Evolutionary conservation across 2,888 invertebrate species (phyloP).

Genomic region (Philaethria dido): DNA sequence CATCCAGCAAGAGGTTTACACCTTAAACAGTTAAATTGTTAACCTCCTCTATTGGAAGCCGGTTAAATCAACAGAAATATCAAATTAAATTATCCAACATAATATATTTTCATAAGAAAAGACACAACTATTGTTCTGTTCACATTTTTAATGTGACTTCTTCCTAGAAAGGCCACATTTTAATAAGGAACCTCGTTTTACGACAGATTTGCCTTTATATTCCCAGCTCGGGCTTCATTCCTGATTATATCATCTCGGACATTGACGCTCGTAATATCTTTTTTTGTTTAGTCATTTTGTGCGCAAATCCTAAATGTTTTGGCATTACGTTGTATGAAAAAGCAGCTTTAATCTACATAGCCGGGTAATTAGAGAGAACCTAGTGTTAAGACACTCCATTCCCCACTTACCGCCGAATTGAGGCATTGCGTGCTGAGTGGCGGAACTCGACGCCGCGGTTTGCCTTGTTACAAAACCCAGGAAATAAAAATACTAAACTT

Average conservation of each 20-base stretch:
- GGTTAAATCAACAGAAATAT: not conserved
- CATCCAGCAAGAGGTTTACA: too few relatives aligned
- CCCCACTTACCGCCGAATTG: too few relatives aligned
- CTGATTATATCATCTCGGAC: slow-evolving; percentile 48
- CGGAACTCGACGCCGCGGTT: not conserved
- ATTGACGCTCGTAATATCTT: slow-evolving; percentile 44
- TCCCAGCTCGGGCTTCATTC: slow-evolving; percentile 42
- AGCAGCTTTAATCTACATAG: slow-evolving; percentile 30
- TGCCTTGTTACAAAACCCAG: too few relatives aligned
- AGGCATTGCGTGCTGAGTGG: too few relatives aligned
- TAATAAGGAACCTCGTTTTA: slow-evolving; percentile 45
- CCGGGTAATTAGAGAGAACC: slow-evolving; percentile 26
- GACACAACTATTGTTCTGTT: slow-evolving; percentile 19
- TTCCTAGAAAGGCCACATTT: slow-evolving; percentile 40
- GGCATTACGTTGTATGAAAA: slow-evolving; percentile 32
- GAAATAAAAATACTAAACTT: too few relatives aligned
- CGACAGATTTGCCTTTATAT: slow-evolving; percentile 46
- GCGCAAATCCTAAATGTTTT: slow-evolving; percentile 38
- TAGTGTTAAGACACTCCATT: not conserved
- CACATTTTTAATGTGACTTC: slow-evolving; percentile 32
- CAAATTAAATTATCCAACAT: too few relatives aligned
- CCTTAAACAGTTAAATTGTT: too few relatives aligned
- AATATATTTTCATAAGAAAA: too few relatives aligned
- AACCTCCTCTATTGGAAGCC: too few relatives aligned
- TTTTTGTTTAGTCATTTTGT: slow-evolving; percentile 39